Evolutionary conservation across 2,888 invertebrate species (phyloP).

Genomic region (Drepana falcataria): DNA sequence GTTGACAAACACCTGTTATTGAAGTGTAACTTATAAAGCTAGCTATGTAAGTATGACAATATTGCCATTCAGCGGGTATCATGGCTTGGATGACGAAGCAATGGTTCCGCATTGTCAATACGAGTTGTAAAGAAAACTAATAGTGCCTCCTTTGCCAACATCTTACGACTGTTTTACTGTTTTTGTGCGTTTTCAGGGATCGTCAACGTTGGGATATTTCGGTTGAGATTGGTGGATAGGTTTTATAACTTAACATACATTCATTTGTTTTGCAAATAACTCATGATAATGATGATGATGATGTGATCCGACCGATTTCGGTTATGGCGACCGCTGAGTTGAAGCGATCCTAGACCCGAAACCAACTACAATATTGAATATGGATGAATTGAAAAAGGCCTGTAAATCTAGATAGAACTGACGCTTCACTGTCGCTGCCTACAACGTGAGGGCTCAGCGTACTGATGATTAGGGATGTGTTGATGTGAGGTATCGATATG

Average conservation of each 20-base stretch:
- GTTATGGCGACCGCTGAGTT: too few relatives aligned
- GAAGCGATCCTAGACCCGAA: too few relatives aligned
- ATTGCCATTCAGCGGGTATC: constrained; percentile 13
- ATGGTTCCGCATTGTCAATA: constrained; percentile 54
- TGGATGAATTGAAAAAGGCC: too few relatives aligned
- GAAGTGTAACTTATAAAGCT: not conserved
- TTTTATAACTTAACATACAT: not conserved
- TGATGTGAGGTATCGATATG: too few relatives aligned
- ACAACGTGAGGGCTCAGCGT: too few relatives aligned
- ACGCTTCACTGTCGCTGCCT: too few relatives aligned
- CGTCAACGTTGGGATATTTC: constrained; percentile 29
- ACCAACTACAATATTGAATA: too few relatives aligned
- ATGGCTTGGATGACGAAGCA: constrained; percentile 35
- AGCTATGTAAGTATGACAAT: not conserved
- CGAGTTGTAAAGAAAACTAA: constrained; percentile 68
- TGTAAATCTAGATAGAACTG: too few relatives aligned
- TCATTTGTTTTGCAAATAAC: not conserved
- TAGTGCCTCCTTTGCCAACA: constrained; percentile 54
- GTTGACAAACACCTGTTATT: not conserved
- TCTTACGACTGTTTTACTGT: constrained; percentile 61
- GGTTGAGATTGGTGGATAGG: not conserved
- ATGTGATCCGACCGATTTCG: too few relatives aligned
- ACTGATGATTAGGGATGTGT: too few relatives aligned
- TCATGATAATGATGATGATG: too few relatives aligned
- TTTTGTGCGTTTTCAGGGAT: constrained; percentile 48